phyloP scores from a whole-genome alignment of 2,113 vertebrate species.

The Anseranas semipalmata region DNA sequence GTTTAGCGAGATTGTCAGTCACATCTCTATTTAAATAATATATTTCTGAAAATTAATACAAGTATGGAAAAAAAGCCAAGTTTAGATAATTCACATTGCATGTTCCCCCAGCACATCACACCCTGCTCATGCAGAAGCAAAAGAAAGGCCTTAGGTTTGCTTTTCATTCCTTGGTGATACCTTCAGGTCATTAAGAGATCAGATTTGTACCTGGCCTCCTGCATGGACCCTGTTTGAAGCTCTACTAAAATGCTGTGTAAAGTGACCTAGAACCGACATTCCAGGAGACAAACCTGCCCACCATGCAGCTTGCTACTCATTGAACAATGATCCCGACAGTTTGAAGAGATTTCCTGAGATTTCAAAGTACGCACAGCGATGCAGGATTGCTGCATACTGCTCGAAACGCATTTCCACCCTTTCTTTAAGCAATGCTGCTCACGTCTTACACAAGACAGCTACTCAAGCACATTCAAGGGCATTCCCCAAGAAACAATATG shows the following conservation, averaged over 20 bases:
- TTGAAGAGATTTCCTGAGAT: conserved; percentile 42
- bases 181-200: not conserved
- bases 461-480: conserved; percentile 81
- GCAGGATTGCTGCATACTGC: conserved; percentile 6
- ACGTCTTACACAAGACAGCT: conserved; percentile 63
- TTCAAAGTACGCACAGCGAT: conserved; percentile 61
- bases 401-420: conserved; percentile 52
- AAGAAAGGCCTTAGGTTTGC: not conserved
- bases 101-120: not conserved
- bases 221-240: conserved; percentile 46
- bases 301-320: conserved; percentile 27
- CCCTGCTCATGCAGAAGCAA: not conserved
- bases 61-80: not conserved
- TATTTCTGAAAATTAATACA: conserved; percentile 3
- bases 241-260: conserved; percentile 49
- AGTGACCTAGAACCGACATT: not conserved
- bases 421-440: conserved; percentile 70
- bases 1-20: not conserved
- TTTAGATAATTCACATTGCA: not conserved
- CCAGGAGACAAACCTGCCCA: conserved; percentile 43
- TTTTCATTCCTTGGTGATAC: not conserved
- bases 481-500: conserved; percentile 80
- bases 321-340: conserved; percentile 46
- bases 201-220: conserved; percentile 69
- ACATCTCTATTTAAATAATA: conserved; percentile 19